Percentiles rank a stretch among this genome's conserved stretches.
Conservation (phyloP, 1,140 invertebrate genomes). For the Eufriesea mexicana region DNA sequence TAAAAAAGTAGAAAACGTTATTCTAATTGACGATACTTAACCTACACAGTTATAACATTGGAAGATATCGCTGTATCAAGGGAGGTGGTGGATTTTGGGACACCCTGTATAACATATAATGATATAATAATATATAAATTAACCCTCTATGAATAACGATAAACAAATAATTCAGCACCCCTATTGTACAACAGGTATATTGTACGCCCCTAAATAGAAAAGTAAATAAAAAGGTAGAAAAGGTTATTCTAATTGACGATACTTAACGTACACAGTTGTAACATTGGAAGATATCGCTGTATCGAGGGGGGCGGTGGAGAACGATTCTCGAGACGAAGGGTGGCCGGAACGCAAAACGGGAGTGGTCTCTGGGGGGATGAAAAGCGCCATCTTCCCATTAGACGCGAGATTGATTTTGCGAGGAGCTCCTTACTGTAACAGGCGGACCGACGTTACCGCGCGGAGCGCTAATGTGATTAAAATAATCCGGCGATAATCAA, state of each 20-base stretch:
- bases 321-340: constrained; percentile 48
- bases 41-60: neutral
- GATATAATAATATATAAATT: no score
- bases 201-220: no score
- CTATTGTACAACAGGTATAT: no score
- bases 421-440: constrained; percentile 61
- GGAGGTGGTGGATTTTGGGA: constrained; percentile 16
- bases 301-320: constrained; percentile 22
- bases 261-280: neutral
- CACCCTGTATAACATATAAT: no score
- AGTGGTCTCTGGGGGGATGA: constrained; percentile 65
- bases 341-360: constrained; percentile 58
- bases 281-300: constrained; percentile 1
- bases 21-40: constrained; percentile 14
- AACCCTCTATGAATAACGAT: no score
- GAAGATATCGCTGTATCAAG: constrained; percentile 7
- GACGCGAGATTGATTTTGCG: constrained; percentile 73
- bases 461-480: constrained; percentile 69
- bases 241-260: neutral
- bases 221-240: neutral
- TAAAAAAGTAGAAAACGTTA: neutral
- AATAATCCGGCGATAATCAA: constrained; percentile 67
- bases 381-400: constrained; percentile 70
- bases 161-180: no score
- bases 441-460: constrained; percentile 38